Conservation (phyloP, 2,888 invertebrate genomes). For the Onthophagus sagittarius region DNA sequence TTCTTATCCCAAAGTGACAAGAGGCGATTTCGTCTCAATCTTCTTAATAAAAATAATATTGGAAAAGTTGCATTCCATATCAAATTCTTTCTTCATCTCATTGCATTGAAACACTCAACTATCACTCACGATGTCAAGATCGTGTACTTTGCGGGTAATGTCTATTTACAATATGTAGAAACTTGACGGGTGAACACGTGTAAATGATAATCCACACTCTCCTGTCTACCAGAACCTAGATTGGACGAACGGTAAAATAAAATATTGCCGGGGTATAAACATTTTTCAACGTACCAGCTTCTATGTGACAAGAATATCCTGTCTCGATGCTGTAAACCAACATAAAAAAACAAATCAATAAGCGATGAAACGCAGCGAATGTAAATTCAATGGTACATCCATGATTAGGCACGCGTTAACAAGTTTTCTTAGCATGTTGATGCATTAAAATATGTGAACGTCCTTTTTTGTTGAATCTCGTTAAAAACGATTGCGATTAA, state of each 20-base stretch:
- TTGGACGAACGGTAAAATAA: not conserved
- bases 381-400: no score
- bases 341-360: no score
- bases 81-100: not conserved
- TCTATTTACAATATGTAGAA: not conserved
- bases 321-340: no score
- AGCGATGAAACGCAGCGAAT: no score
- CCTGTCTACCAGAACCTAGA: not conserved
- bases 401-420: not conserved
- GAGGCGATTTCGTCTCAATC: not conserved
- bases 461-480: not conserved
- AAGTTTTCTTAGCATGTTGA: not conserved
- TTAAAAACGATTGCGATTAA: not conserved
- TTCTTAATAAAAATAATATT: not conserved
- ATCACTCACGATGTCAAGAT: not conserved
- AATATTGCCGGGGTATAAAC: not conserved
- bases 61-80: not conserved
- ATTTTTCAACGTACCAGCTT: no score
- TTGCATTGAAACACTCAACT: not conserved
- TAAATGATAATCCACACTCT: not conserved
- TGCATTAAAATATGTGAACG: not conserved
- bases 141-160: not conserved
- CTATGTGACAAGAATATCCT: no score
- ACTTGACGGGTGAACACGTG: not conserved
- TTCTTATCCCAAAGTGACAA: not conserved